Conservation (phyloP, 92 coral and sea anemone genomes). For the Umimayanthus kanabou region DNA sequence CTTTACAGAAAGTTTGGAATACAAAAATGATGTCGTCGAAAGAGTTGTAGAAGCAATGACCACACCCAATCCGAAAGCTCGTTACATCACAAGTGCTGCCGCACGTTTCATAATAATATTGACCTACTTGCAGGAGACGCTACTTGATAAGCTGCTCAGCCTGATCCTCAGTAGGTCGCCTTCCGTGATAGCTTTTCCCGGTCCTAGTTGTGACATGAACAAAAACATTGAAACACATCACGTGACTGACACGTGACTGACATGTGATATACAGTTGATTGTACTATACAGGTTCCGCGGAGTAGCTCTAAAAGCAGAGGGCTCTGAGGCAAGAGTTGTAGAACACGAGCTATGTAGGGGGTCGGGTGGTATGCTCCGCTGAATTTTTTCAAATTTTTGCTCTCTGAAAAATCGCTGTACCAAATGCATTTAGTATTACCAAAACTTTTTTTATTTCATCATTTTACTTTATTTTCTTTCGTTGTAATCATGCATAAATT, state of each 20-base stretch:
- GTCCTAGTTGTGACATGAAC: background rate
- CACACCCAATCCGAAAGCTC: slow-evolving; percentile 15
- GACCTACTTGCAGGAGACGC: background rate
- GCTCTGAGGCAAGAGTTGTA: too few relatives aligned
- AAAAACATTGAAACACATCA: background rate
- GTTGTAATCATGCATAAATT: too few relatives aligned
- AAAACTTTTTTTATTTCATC: too few relatives aligned
- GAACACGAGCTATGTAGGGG: too few relatives aligned
- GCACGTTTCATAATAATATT: slow-evolving; percentile 24
- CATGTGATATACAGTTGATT: background rate
- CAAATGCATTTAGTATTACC: too few relatives aligned
- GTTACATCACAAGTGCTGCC: slow-evolving; percentile 13
- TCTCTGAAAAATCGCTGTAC: too few relatives aligned
- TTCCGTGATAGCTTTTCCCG: slow-evolving; percentile 24
- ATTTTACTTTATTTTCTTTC: too few relatives aligned
- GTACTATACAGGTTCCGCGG: background rate
- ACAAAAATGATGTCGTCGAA: slow-evolving; percentile 1
- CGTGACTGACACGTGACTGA: too few relatives aligned
- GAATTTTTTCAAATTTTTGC: too few relatives aligned
- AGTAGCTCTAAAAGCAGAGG: too few relatives aligned
- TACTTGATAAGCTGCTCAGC: slow-evolving; percentile 5
- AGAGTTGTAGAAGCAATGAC: slow-evolving; percentile 17
- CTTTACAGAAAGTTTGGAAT: too few relatives aligned
- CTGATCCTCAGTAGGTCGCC: background rate
- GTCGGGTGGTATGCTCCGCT: too few relatives aligned